Evolutionary conservation across 2,113 vertebrate species (phyloP), one percentile per base, ranked within the genome.

Genomic region (Vidua chalybeata): DNA sequence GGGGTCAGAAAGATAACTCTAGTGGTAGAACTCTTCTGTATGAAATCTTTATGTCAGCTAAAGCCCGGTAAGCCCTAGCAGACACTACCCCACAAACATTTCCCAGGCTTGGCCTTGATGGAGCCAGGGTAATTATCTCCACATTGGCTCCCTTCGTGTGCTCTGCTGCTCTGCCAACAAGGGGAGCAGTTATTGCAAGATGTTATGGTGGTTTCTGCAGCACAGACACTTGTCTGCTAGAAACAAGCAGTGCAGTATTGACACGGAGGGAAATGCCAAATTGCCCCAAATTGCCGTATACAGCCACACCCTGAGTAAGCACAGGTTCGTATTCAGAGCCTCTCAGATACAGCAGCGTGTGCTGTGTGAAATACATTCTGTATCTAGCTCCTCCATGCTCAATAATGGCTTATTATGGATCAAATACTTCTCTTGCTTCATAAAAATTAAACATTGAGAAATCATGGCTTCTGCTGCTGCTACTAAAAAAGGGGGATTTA

Each of bases 121-220:
- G 94, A 97, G 93, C 92, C 94, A 90, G 28, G 52, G 68, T 71
- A 96, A 95, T 96, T 96, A 96, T 37, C 72, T 46, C 30, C 59
- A 37, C 10, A 6, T 10, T 90, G 56, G 5, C 31, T 88, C 68
- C 88, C 43, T 84, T 24, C 35, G 68, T 56, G 92, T 3, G 16
- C 64, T 56, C 39, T 76, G 87, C 81, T 83, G 43, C 68, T 10
- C 48, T 90, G 72, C 45, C 92, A 94, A 96, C 96, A 96, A 95
- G 37, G 69, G 61, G 61, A 82, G 77, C 96, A 92, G 79, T 96
- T 94, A 95, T 87, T 94, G 74, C 46, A 22, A 66, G 89, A 82
- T 13, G 71, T 54, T 78, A 24, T 46, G 85, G 90, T 81, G 92
- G 93, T 92, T 95, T 94, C 85, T 90, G 88, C 68, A 88, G 52